Evolutionary conservation across 2,888 invertebrate species (phyloP).

Genomic region (Gisinianus flammeolus): DNA sequence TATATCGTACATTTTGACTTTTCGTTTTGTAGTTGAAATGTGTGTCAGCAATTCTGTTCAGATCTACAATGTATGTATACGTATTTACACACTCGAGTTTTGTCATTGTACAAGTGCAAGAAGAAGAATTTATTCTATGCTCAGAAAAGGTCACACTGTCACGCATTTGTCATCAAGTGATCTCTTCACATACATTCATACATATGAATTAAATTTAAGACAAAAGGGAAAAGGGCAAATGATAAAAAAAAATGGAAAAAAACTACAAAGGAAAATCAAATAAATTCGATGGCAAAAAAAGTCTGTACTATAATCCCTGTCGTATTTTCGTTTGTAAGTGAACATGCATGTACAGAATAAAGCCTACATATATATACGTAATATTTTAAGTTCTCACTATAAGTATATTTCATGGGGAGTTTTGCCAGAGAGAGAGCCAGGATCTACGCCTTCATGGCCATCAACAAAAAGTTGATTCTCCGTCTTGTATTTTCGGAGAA

Average conservation of each 20-base stretch:
- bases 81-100: too few relatives aligned
- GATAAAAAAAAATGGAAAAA: background rate
- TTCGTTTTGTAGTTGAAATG: too few relatives aligned
- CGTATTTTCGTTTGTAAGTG: background rate
- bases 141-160: background rate
- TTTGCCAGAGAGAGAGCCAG: slow-evolving; percentile 21
- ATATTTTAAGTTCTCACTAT: too few relatives aligned
- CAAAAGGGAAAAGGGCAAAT: background rate
- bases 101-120: too few relatives aligned
- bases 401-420: background rate
- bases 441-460: slow-evolving; percentile 39
- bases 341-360: too few relatives aligned
- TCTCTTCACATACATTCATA: background rate
- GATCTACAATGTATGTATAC: too few relatives aligned
- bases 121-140: background rate
- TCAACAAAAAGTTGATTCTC: slow-evolving; percentile 28
- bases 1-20: too few relatives aligned
- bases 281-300: background rate
- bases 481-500: background rate
- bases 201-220: background rate
- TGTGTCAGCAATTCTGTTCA: too few relatives aligned
- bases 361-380: too few relatives aligned
- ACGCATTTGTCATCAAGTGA: background rate
- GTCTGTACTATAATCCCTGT: background rate
- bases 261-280: background rate